These are phyloP conservation scores for Melieria picta DNA, from an alignment of 2,888 invertebrate species.

Conservation along the genomic window DNA sequence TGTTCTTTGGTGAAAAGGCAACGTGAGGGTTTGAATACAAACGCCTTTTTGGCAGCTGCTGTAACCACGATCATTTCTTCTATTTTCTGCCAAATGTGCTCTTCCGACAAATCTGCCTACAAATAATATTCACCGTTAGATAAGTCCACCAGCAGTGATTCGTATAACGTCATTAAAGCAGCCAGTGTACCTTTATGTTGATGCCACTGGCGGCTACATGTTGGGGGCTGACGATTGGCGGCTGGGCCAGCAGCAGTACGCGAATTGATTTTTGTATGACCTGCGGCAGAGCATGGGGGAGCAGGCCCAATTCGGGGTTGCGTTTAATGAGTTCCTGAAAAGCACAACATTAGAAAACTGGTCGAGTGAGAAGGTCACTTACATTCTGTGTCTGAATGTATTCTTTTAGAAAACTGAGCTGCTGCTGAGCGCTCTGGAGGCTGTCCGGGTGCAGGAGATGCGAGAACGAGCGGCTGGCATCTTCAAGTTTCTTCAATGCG, in stretches of 20 bases:
- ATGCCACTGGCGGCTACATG: conserved; percentile 63
- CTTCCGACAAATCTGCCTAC: conserved; percentile 64
- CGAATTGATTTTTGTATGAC: conserved; percentile 75
- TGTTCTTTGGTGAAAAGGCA: conserved; percentile 77
- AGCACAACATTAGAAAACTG: conserved; percentile 1
- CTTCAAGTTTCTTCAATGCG: conserved; percentile 77
- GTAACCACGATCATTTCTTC: conserved; percentile 82
- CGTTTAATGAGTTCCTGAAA: conserved; percentile 60
- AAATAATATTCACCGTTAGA: background rate
- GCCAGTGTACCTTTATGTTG: conserved; percentile 53
- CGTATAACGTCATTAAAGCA: background rate
- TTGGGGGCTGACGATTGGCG: conserved; percentile 53
- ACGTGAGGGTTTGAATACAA: conserved; percentile 82
- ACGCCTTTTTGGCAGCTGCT: conserved; percentile 74
- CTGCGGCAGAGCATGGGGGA: conserved; percentile 80
- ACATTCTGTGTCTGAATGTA: conserved; percentile 88
- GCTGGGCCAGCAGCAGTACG: conserved; percentile 69
- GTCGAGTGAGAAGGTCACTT: conserved; percentile 48
- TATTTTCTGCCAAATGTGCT: conserved; percentile 75
- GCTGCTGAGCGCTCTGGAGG: conserved; percentile 77
- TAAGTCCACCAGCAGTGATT: background rate
- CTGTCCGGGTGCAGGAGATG: conserved; percentile 78
- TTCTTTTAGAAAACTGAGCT: conserved; percentile 85
- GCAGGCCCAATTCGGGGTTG: conserved; percentile 65
- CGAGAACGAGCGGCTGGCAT: conserved; percentile 80